Evolutionary conservation across 2,797 vertebrate genomes (phyloP).

Genomic region (Ctenosaura bakeri): DNA sequence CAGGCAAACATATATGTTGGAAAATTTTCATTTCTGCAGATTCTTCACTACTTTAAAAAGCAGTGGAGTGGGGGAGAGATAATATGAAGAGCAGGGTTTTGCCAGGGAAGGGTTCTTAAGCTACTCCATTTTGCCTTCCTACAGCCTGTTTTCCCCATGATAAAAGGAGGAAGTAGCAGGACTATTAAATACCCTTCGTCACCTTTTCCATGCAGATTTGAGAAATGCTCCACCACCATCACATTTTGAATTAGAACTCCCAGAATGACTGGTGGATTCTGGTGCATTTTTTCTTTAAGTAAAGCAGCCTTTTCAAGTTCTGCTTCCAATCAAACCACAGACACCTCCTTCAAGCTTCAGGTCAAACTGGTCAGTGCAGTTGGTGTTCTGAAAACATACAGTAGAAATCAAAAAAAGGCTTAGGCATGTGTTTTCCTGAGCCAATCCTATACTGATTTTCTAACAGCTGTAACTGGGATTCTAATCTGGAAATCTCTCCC

Average conservation of each 20-base stretch:
- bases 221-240: no score
- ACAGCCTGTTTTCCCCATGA: not conserved
- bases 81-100: not conserved
- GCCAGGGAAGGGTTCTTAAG: not conserved
- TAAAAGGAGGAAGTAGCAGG: not conserved
- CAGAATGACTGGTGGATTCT: no score
- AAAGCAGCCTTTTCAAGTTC: no score
- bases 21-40: not conserved
- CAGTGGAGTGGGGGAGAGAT: no score
- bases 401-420: not conserved
- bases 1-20: not conserved
- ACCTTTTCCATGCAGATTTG: not conserved
- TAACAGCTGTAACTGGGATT: not conserved
- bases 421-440: no score
- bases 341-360: not conserved
- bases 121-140: not conserved
- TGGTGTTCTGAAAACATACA: not conserved
- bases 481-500: not conserved
- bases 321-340: no score
- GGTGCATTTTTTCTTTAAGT: no score
- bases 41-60: constrained; percentile 8
- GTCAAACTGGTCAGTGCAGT: not conserved
- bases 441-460: not conserved
- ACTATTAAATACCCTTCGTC: not conserved
- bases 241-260: no score